Base-by-base conservation (phyloP, 2,797 vertebrate genomes). In the Anniella stebbinsi region DNA sequence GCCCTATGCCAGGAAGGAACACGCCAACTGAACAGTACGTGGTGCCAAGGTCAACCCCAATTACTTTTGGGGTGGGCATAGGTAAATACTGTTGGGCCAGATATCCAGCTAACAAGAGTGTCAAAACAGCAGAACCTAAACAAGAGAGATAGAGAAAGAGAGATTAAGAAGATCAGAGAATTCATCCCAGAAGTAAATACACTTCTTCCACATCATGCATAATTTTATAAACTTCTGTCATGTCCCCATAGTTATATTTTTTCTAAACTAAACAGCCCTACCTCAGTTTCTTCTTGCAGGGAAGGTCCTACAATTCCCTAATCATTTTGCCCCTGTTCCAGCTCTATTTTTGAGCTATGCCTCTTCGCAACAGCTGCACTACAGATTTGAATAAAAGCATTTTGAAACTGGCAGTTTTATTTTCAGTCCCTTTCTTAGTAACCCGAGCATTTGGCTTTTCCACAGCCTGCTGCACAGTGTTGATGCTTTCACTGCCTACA, bases 11-110 rank as follows among this genome's bases (percentile, higher is more conserved):
- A 0, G 99, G 97, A 87, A 98, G 99, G 96, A 99, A 99, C 17
- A 99, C 99, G 0, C 98, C 99, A 0, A 99, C 99, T 0, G 99
- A 99, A 95, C 99, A 99, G 94, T 99, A 99, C 0, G 99, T 99
- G 3, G 99, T 99, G 33, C 99, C 99, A 54, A 99, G 98, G 90
- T 99, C 99, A 90, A 99, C 96, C 23, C 99, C 99, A 33, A 99
- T 98, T 6, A 99, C 98, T 94, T 95, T 98, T 0, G 99, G 99
- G 8, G 97, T 98, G 0, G 99, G 99, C 90, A 98, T 97, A 0
- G 99, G 99, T 57, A 99, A 94, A 90, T 99, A 99, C 93, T 99
- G 99, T 95, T 99, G 99, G 7, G 99, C 99, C 92, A 99, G 96
- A 88, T 99, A 99, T 28, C 99, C 98, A n/a, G 99, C 99, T 93